These are phyloP conservation scores for Hydriomena furcata DNA, from an alignment of 2,888 invertebrate genomes.

Conservation along the genomic window DNA sequence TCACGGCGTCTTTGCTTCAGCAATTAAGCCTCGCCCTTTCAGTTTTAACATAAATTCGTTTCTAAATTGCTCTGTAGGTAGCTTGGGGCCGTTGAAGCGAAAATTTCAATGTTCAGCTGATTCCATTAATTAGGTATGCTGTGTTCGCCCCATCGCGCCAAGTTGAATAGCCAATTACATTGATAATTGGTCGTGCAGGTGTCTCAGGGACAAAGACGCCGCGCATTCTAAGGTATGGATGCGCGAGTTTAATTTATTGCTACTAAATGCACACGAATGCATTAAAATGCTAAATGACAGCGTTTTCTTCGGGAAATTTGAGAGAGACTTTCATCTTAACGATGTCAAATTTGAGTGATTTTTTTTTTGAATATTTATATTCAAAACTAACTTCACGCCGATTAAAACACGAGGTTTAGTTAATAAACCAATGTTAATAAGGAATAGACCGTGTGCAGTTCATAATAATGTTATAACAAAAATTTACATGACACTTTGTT, in stretches of 20 bases:
- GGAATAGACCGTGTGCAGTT: too few relatives aligned
- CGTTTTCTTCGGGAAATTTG: too few relatives aligned
- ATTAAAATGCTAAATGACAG: not conserved
- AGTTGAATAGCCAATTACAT: slow-evolving; percentile 81
- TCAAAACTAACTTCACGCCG: too few relatives aligned
- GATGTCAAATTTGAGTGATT: too few relatives aligned
- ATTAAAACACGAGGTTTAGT: too few relatives aligned
- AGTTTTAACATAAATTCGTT: slow-evolving; percentile 56
- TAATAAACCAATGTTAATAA: too few relatives aligned
- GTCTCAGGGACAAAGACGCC: slow-evolving; percentile 66
- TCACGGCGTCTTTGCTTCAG: slow-evolving; percentile 36
- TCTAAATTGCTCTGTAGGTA: slow-evolving; percentile 47
- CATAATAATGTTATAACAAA: too few relatives aligned
- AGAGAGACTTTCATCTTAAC: too few relatives aligned
- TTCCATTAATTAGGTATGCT: slow-evolving; percentile 77
- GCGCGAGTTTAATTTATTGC: not conserved
- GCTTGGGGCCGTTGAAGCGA: slow-evolving; percentile 61
- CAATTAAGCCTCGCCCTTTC: slow-evolving; percentile 41
- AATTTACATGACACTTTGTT: too few relatives aligned
- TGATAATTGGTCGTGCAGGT: slow-evolving; percentile 80
- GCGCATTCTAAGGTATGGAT: slow-evolving; percentile 12
- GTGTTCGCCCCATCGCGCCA: slow-evolving; percentile 69
- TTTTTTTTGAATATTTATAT: too few relatives aligned
- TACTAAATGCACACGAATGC: not conserved
- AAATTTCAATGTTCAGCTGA: slow-evolving; percentile 79